These are phyloP conservation scores for Dysidea cf. avara DNA, from an alignment of 37 sponge, comb jelly and placozoan species.

Conservation along the genomic window DNA sequence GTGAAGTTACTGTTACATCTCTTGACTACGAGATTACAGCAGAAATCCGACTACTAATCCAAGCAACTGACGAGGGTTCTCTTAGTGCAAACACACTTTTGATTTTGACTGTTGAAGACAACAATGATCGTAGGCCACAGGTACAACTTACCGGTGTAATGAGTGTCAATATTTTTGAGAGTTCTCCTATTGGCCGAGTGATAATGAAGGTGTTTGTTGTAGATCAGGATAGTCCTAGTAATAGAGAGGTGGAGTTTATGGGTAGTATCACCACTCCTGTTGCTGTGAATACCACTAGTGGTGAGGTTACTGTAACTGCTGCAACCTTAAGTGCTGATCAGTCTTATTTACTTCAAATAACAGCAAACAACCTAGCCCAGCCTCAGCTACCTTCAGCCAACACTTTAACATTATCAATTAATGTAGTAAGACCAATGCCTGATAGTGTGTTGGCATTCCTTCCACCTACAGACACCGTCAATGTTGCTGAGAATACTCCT, in stretches of 20 bases:
- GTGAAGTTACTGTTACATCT: conserved; percentile 16
- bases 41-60: conserved; percentile 15
- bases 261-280: conserved; percentile 5
- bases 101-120: conserved; percentile 28
- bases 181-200: neutral
- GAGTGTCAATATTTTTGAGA: conserved; percentile 7
- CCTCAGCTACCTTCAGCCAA: no score
- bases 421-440: no score
- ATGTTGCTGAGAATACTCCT: no score
- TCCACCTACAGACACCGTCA: no score
- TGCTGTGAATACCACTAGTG: conserved; percentile 19
- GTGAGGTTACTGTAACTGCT: neutral
- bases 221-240: conserved; percentile 20
- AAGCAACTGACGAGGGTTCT: conserved; percentile 12
- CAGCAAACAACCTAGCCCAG: no score
- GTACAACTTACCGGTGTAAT: no score
- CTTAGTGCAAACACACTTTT: conserved; percentile 17
- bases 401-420: no score
- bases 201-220: conserved; percentile 2
- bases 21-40: conserved; percentile 45
- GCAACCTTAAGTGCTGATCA: no score
- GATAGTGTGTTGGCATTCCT: no score
- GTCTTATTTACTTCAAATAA: no score
- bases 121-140: conserved; percentile 41
- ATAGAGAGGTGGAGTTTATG: conserved; percentile 23